Conservation (phyloP, 2,113 vertebrate species). For the Perca flavescens region DNA sequence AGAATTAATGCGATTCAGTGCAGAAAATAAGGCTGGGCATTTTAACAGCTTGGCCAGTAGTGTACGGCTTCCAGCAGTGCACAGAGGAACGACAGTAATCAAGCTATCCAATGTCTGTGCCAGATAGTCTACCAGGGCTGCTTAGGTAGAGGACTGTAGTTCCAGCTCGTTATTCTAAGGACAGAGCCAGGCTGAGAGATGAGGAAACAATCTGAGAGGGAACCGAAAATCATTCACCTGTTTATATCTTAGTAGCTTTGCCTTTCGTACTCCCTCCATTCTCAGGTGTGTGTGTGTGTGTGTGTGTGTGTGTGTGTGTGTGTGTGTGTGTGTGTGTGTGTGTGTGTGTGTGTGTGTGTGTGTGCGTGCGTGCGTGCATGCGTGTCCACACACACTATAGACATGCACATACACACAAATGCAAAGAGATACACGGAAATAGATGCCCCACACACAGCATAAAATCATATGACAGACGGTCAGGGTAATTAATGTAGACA, state of each 20-base stretch:
- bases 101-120: constrained; percentile 60
- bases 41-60: constrained; percentile 72
- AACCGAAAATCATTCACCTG: constrained; percentile 75
- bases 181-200: constrained; percentile 53
- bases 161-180: constrained; percentile 50
- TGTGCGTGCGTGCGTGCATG: constrained; percentile 4
- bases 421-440: constrained; percentile 12
- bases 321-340: constrained; percentile 16
- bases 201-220: constrained; percentile 69
- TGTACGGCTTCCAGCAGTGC: constrained; percentile 46
- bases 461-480: constrained; percentile 31
- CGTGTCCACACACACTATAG: constrained; percentile 17
- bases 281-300: constrained; percentile 37
- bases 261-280: constrained; percentile 41
- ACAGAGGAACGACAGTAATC: constrained; percentile 42
- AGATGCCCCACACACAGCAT: constrained; percentile 23
- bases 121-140: constrained; percentile 65
- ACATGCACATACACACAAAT: constrained; percentile 25
- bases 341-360: constrained; percentile 26
- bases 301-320: constrained; percentile 17
- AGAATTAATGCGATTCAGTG: constrained; percentile 70
- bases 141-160: constrained; percentile 55
- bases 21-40: constrained; percentile 66
- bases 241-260: constrained; percentile 70
- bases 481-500: constrained; percentile 60